Percentiles rank a stretch among this genome's conserved stretches.
phyloP scores from a whole-genome alignment of 2,797 vertebrate genomes.

The Aythya fuligula region DNA sequence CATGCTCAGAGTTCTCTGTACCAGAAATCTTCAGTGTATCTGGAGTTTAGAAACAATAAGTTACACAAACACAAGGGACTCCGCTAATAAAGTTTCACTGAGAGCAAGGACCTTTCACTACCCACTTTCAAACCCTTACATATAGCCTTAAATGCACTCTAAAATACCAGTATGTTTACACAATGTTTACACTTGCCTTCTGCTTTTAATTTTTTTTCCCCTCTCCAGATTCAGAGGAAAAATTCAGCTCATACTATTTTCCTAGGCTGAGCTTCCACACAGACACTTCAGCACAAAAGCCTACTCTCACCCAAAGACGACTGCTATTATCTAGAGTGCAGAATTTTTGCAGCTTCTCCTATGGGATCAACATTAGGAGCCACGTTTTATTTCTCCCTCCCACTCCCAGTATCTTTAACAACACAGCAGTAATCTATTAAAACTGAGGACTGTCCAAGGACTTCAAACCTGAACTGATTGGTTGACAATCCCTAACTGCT shows the following conservation, averaged over 20 bases:
- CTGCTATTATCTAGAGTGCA: neutral
- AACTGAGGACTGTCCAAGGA: neutral
- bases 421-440: neutral
- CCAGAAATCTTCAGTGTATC: conserved; percentile 43
- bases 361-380: neutral
- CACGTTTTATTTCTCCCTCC: neutral
- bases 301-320: neutral
- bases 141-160: neutral
- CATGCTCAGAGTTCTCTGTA: conserved; percentile 22
- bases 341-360: neutral
- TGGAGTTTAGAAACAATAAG: neutral
- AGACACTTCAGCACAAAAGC: neutral
- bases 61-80: neutral
- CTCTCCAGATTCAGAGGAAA: neutral
- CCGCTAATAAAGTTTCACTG: neutral
- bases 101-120: neutral
- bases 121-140: neutral
- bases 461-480: neutral
- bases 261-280: neutral
- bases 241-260: neutral
- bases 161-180: neutral
- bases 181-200: neutral
- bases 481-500: neutral
- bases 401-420: neutral
- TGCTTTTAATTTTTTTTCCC: neutral